phyloP scores from a whole-genome alignment of 1,140 invertebrate species.

The Cheumatopsyche charites region DNA sequence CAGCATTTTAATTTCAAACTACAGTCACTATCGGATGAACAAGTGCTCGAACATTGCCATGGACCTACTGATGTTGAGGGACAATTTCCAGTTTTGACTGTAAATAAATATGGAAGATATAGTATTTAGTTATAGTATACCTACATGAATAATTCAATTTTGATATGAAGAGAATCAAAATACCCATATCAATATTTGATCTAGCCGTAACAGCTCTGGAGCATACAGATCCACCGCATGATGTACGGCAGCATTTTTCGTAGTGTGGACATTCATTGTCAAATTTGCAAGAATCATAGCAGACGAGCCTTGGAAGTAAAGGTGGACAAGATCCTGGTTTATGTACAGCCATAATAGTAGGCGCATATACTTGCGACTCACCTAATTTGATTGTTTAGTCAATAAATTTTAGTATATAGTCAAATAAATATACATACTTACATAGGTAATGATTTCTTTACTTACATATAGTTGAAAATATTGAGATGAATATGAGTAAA shows the following conservation, averaged over 20 bases:
- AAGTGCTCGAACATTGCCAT: constrained; percentile 62
- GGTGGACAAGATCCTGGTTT: constrained; percentile 42
- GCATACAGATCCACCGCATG: constrained; percentile 58
- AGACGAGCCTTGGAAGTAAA: constrained; percentile 29
- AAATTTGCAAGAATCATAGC: constrained; percentile 32
- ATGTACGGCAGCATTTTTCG: constrained; percentile 55
- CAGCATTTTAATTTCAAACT: constrained; percentile 59
- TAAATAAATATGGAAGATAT: constrained; percentile 13
- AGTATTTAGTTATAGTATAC: background rate
- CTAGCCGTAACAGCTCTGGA: constrained; percentile 53
- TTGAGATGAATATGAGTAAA: constrained; percentile 6
- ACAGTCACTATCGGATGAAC: constrained; percentile 59
- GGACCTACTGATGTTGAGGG: constrained; percentile 57
- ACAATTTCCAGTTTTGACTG: constrained; percentile 58
- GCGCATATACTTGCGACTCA: background rate
- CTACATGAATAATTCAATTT: background rate
- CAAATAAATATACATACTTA: background rate
- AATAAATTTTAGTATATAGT: constrained; percentile 1
- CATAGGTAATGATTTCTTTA: background rate
- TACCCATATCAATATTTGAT: constrained; percentile 20
- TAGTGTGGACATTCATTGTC: constrained; percentile 38
- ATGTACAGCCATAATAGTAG: background rate
- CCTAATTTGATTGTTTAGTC: background rate
- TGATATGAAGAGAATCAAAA: background rate
- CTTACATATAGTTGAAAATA: background rate